A percentile compares a stretch with the other conserved stretches of the same genome.
Evolutionary conservation across 2,888 invertebrate species (phyloP).

Genomic region (Zygaena filipendulae): DNA sequence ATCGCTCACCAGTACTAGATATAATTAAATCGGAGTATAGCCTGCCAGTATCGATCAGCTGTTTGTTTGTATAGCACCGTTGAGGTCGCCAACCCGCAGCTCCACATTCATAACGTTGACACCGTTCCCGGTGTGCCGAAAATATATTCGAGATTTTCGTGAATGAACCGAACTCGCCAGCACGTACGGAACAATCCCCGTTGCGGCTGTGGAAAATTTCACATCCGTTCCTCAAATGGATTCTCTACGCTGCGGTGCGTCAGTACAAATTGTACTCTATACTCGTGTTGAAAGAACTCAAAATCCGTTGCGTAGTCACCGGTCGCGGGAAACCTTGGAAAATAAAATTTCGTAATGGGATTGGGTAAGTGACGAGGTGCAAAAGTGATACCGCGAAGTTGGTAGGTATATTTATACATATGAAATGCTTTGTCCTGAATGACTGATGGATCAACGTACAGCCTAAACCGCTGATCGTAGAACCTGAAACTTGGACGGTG

Average conservation of each 20-base stretch:
- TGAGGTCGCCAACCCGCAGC: constrained; percentile 49
- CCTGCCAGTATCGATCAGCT: constrained; percentile 56
- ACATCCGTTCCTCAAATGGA: constrained; percentile 35
- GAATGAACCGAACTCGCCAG: constrained; percentile 29
- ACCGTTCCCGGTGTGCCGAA: constrained; percentile 44
- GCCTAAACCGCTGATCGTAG: too few species aligned
- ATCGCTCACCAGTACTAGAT: too few species aligned
- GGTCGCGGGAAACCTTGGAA: constrained; percentile 3
- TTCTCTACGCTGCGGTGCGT: constrained; percentile 23
- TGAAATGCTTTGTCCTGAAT: too few species aligned
- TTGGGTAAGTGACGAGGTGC: constrained; percentile 11
- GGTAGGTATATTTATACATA: too few species aligned
- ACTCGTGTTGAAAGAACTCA: constrained; percentile 10
- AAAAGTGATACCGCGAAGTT: constrained; percentile 9
- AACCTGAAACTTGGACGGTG: too few species aligned
- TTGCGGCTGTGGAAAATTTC: constrained; percentile 52
- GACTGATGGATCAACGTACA: too few species aligned
- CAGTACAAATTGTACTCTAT: constrained; percentile 25
- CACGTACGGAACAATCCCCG: constrained; percentile 33
- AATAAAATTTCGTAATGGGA: constrained; percentile 13
- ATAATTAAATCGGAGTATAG: too few species aligned
- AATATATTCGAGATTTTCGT: constrained; percentile 40
- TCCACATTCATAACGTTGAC: constrained; percentile 31
- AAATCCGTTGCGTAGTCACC: constrained; percentile 8
- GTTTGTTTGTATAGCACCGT: constrained; percentile 45